Evolutionary conservation across 1,140 invertebrate genomes (phyloP).

Genomic region (Micrasema longulum): DNA sequence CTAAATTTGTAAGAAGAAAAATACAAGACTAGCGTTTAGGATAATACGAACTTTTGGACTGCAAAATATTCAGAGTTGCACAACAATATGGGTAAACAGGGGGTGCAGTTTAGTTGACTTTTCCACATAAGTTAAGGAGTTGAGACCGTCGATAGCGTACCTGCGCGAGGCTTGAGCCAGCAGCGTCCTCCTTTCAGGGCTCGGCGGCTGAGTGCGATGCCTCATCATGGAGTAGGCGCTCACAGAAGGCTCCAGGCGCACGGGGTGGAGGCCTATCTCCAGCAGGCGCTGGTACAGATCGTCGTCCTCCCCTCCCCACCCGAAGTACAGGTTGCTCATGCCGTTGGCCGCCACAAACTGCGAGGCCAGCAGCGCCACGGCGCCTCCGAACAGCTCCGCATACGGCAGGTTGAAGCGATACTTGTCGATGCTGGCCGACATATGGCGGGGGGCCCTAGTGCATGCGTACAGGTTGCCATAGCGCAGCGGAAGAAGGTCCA

Average conservation of each 20-base stretch:
- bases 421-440: constrained; percentile 92
- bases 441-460: constrained; percentile 86
- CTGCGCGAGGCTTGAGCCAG: constrained; percentile 66
- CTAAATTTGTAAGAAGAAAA: too few relatives aligned
- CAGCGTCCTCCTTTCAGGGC: constrained; percentile 56
- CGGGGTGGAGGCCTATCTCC: constrained; percentile 69
- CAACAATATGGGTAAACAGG: constrained; percentile 72
- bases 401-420: constrained; percentile 87
- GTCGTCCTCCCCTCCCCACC: constrained; percentile 92
- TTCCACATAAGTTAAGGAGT: constrained; percentile 74
- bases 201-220: constrained; percentile 75
- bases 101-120: constrained; percentile 68
- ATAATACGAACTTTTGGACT: too few relatives aligned
- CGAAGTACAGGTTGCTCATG: constrained; percentile 91
- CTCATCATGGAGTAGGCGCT: constrained; percentile 83
- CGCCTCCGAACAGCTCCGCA: constrained; percentile 79
- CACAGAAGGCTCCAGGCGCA: constrained; percentile 77
- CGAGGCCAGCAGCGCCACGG: constrained; percentile 76
- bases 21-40: too few relatives aligned
- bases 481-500: constrained; percentile 93
- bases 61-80: constrained; percentile 62
- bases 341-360: constrained; percentile 88
- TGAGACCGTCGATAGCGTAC: constrained; percentile 77
- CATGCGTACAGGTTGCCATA: constrained; percentile 93
- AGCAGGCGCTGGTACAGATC: constrained; percentile 81